Percentiles rank a stretch among this genome's conserved stretches.
These are phyloP conservation scores for Myocastor coypus DNA, from an alignment of 2,113 vertebrate species.

Conservation along the genomic window DNA sequence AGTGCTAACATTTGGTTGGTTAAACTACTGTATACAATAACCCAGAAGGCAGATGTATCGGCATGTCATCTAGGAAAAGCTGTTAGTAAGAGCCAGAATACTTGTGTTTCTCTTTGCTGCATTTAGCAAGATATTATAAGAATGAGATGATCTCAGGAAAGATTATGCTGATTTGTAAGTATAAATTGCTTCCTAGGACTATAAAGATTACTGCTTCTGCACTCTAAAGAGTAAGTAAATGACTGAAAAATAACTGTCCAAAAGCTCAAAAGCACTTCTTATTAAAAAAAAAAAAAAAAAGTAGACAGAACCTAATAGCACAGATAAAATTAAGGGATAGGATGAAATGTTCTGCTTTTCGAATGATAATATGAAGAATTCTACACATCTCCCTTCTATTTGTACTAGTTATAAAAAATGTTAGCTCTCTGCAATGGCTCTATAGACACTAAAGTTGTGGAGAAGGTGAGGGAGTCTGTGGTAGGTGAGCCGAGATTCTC, in stretches of 20 bases:
- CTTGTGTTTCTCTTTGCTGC: conserved; percentile 9
- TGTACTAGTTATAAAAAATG: neutral
- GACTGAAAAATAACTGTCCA: neutral
- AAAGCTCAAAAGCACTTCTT: neutral
- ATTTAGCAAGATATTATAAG: conserved; percentile 27
- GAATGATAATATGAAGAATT: neutral
- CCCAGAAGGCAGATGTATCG: neutral
- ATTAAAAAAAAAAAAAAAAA: neutral
- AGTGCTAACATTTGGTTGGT: conserved; percentile 40
- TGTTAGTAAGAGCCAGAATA: conserved; percentile 30
- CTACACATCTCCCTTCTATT: neutral
- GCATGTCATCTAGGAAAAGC: neutral
- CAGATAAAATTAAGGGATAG: neutral
- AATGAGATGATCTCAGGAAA: conserved; percentile 15
- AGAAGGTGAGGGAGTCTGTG: neutral
- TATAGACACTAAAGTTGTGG: neutral
- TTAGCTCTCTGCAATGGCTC: neutral
- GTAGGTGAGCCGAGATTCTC: neutral
- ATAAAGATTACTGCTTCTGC: neutral
- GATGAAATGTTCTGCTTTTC: neutral
- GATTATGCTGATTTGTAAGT: neutral
- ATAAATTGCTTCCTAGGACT: neutral
- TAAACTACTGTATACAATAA: neutral
- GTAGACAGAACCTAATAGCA: neutral
- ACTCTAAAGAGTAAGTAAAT: neutral